Evolutionary conservation across 2,113 vertebrate species (phyloP).

Genomic region (Sciurus niger): DNA sequence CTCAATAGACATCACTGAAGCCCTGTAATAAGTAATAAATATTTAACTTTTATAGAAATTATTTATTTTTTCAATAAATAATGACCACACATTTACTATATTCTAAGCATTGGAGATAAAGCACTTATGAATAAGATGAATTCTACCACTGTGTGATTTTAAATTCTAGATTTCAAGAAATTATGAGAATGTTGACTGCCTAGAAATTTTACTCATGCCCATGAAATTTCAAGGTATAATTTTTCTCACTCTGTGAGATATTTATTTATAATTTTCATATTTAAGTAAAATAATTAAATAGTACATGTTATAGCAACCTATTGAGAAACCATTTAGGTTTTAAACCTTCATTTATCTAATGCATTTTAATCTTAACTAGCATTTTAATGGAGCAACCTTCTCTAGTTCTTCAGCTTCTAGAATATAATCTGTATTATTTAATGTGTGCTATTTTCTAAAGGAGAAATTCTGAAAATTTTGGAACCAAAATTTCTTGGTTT

Average conservation of each 20-base stretch:
- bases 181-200: not conserved
- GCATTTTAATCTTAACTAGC: not conserved
- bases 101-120: not conserved
- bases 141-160: not conserved
- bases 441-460: not conserved
- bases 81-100: not conserved
- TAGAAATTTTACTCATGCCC: not conserved
- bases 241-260: not conserved
- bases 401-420: not conserved
- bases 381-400: not conserved
- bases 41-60: not conserved
- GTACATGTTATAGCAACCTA: not conserved
- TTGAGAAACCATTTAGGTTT: not conserved
- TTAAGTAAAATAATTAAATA: not conserved
- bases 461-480: not conserved
- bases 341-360: not conserved
- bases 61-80: conserved; percentile 4
- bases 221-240: not conserved
- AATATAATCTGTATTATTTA: not conserved
- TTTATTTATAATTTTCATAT: not conserved
- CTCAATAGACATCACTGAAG: not conserved
- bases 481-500: not conserved
- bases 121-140: not conserved
- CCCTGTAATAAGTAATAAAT: not conserved
- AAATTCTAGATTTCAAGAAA: conserved; percentile 5